These are phyloP conservation scores for Philonicus albiceps DNA, from an alignment of 2,888 invertebrate species.

Conservation along the genomic window DNA sequence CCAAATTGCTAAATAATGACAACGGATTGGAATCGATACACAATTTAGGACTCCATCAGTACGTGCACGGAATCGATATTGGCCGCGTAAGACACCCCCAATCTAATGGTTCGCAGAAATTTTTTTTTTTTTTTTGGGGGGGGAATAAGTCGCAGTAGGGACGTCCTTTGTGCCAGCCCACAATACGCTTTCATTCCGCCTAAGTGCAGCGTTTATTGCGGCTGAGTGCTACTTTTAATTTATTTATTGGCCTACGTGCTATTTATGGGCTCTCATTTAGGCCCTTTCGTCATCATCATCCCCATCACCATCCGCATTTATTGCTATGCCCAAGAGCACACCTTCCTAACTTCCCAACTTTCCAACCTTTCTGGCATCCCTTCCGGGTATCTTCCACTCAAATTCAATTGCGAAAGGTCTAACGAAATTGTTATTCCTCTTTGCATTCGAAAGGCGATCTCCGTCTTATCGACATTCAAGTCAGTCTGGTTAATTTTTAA, in stretches of 20 bases:
- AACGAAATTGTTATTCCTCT: neutral
- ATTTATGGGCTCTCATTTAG: conserved; percentile 9
- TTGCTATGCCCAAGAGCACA: neutral
- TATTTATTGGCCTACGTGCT: conserved; percentile 36
- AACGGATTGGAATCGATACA: conserved; percentile 36
- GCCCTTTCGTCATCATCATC: conserved; percentile 25
- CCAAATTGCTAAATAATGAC: conserved; percentile 39
- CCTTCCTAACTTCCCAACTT: neutral
- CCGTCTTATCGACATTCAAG: conserved; percentile 2
- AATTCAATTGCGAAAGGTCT: neutral
- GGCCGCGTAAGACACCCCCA: neutral
- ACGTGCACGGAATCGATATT: conserved; percentile 46
- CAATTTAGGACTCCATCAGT: conserved; percentile 46
- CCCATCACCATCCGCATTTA: conserved; percentile 12
- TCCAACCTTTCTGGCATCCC: neutral
- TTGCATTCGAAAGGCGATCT: neutral
- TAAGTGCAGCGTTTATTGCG: conserved; percentile 32
- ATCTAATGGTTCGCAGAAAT: neutral
- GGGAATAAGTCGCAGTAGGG: conserved; percentile 6
- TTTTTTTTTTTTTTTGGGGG: too few relatives aligned
- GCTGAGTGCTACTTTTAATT: conserved; percentile 37
- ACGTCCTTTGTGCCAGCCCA: neutral
- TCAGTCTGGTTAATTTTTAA: conserved; percentile 23
- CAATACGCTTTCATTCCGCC: conserved; percentile 22
- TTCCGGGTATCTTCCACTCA: neutral